Conservation (phyloP, 2,888 invertebrate genomes). For the Amitus sp. region DNA sequence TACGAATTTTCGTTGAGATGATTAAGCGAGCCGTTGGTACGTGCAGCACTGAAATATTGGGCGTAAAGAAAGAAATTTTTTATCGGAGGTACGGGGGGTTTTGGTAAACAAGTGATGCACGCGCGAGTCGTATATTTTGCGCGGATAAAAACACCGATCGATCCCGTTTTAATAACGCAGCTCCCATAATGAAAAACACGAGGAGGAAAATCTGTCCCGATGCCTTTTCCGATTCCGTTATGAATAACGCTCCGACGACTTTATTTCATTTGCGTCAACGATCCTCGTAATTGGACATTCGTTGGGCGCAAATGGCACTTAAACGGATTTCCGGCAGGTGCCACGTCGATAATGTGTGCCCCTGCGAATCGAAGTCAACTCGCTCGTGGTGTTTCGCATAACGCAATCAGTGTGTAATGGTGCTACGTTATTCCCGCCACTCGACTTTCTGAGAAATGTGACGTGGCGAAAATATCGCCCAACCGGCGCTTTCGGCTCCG, state of each 20-base stretch:
- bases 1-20: neutral
- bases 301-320: constrained; percentile 48
- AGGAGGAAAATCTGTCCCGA: constrained; percentile 2
- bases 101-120: neutral
- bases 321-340: constrained; percentile 46
- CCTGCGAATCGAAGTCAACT: constrained; percentile 37
- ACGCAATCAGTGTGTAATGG: constrained; percentile 28
- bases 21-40: neutral
- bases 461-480: constrained; percentile 18
- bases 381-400: constrained; percentile 20
- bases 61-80: neutral
- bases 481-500: neutral
- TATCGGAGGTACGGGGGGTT: neutral
- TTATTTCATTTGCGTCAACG: constrained; percentile 29
- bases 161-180: neutral
- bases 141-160: neutral
- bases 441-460: constrained; percentile 12
- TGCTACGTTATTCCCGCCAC: constrained; percentile 23
- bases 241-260: constrained; percentile 11
- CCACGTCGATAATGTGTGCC: constrained; percentile 44
- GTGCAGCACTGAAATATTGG: neutral
- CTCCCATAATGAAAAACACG: no score
- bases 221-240: neutral
- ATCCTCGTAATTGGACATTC: constrained; percentile 46
- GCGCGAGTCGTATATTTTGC: constrained; percentile 10